phyloP scores from a whole-genome alignment of 92 coral and sea anemone species.

The Palythoa grandiflora region DNA sequence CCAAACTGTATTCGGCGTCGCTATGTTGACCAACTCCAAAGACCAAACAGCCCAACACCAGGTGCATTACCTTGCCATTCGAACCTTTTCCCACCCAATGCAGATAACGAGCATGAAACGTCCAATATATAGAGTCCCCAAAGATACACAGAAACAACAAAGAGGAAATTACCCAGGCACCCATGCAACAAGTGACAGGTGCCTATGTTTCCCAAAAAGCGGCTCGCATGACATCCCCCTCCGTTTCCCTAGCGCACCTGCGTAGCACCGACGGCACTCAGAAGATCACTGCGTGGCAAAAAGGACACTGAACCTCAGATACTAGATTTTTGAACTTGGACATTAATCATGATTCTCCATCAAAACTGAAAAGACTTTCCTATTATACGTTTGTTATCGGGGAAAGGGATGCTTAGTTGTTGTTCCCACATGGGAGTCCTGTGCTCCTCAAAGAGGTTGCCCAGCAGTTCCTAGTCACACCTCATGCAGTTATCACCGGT shows the following conservation, averaged over 20 bases:
- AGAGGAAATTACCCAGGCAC: neutral
- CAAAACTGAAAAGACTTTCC: no score
- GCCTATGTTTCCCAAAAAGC: neutral
- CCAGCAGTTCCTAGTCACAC: no score
- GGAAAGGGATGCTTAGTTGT: no score
- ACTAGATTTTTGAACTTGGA: neutral
- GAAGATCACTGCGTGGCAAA: neutral
- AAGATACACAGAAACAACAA: neutral
- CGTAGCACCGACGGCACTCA: neutral
- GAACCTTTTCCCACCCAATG: neutral
- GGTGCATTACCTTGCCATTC: neutral
- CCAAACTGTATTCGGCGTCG: neutral
- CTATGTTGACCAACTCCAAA: neutral
- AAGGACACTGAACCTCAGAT: neutral
- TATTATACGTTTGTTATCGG: no score
- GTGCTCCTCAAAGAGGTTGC: no score
- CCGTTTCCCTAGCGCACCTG: neutral
- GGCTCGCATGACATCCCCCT: neutral
- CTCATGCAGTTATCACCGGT: no score
- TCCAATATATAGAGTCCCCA: neutral
- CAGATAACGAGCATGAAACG: neutral
- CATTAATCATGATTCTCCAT: no score
- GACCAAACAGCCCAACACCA: neutral
- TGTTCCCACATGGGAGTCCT: no score
- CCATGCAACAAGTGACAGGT: neutral